Evolutionary conservation across 2,113 vertebrate genomes (phyloP), one percentile per base, ranked within the genome.

Genomic region (Puntigrus tetrazona): DNA sequence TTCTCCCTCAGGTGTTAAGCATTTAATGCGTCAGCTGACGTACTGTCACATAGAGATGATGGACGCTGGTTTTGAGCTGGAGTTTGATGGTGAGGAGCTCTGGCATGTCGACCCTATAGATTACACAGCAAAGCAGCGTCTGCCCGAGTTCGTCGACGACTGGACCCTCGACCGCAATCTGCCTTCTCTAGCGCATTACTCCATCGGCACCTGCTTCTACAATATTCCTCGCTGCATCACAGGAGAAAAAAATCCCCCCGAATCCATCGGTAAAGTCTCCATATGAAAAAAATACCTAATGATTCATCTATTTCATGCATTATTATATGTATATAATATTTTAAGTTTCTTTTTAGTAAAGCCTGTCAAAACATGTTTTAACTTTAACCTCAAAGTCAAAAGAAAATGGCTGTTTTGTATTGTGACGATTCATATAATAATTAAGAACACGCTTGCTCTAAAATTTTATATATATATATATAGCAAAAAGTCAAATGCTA

Each of bases 191-290:
- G 36, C 55, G 0, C 55, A 43, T 2, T 1, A 1, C 4, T 80
- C 78, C 57, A 80, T 45, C 57, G 25, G 59, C 16, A 31, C 78
- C 25, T 80, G 78, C 59, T 29, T 80, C 59, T 65, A 47, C 10
- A 80, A 65, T 10, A 38, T 78, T 2, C 55, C 76, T 9, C 10
- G 7, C 22, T 27, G 55, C 5, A 11, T 36, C 6, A 2, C 20
- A 14, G 50, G 75, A 77, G 76, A 78, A 41, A 10, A 61, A 10
- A 25, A 18, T 20, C 59, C 78, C 0, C 25, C 38, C 0, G 14
- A 79, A 47, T 45, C 57, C 18, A 67, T 29, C 0, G 59, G 78
- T 65, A 78, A 78, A 31, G 11, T 11, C 7, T 31, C 11, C 11
- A 6, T 11, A 47, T 47, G 45, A 47, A 47, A 14, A 47, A 4